Percentiles rank a stretch among this genome's conserved stretches.
Evolutionary conservation across 2,888 invertebrate genomes (phyloP).

Genomic region (Cataglyphis cursor): DNA sequence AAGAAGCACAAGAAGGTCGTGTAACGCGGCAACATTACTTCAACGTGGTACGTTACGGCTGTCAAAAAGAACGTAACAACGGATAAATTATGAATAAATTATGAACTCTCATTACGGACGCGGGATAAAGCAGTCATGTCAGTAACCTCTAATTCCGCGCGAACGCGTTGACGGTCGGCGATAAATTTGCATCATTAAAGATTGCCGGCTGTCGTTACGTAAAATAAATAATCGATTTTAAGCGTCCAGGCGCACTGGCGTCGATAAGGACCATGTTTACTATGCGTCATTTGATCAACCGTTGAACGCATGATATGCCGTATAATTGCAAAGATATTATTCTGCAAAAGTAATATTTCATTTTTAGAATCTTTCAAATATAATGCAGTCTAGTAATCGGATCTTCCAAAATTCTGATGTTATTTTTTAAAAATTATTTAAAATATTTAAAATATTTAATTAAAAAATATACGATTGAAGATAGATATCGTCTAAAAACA

Average conservation of each 20-base stretch:
- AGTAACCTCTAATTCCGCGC: constrained; percentile 41
- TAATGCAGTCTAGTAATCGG: too few species aligned
- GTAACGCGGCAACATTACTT: constrained; percentile 31
- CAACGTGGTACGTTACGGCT: constrained; percentile 23
- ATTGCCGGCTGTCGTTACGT: constrained; percentile 31
- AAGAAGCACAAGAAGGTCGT: constrained; percentile 40
- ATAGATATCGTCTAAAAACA: not conserved
- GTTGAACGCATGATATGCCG: not conserved
- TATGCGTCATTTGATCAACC: not conserved
- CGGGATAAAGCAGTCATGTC: constrained; percentile 37
- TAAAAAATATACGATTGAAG: not conserved
- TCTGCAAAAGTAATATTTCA: not conserved
- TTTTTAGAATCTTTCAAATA: not conserved
- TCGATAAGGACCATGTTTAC: constrained; percentile 2
- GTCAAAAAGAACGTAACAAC: constrained; percentile 44
- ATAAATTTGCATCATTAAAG: constrained; percentile 21
- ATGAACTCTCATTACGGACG: constrained; percentile 23
- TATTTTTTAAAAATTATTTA: not conserved
- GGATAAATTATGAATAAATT: constrained; percentile 47
- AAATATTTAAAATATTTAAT: too few species aligned
- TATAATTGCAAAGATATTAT: not conserved
- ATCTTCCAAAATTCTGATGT: not conserved
- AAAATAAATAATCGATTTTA: constrained; percentile 48
- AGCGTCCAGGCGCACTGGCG: not conserved
- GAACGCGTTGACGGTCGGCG: not conserved